Evolutionary conservation across 2,113 vertebrate genomes (phyloP).

Genomic region (Mola mola): DNA sequence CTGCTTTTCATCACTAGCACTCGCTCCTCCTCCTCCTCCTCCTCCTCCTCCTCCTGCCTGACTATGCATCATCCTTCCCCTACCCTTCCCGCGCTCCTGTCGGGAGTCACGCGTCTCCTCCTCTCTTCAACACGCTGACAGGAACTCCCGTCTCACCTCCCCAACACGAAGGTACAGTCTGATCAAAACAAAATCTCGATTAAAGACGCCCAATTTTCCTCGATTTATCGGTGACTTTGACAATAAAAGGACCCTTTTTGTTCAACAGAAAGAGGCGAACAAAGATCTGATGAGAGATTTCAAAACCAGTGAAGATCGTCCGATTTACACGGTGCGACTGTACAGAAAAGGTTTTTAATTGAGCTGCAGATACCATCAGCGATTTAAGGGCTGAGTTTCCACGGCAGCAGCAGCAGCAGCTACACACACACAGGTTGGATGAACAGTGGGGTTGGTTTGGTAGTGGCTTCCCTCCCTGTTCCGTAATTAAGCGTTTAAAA

Average conservation of each 20-base stretch:
- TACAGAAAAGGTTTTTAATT: constrained; percentile 55
- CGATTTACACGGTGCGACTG: not conserved
- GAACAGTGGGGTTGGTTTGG: constrained; percentile 59
- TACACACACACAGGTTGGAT: constrained; percentile 37
- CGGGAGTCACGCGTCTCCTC: not conserved
- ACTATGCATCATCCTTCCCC: not conserved
- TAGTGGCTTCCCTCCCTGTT: constrained; percentile 73
- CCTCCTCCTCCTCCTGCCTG: not conserved
- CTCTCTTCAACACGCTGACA: not conserved
- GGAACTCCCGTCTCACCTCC: not conserved
- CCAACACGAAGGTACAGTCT: not conserved
- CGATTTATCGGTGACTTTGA: constrained; percentile 5
- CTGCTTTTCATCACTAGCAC: no score
- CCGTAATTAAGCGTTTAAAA: constrained; percentile 55
- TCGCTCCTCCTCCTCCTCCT: constrained; percentile 16
- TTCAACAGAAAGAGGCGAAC: not conserved
- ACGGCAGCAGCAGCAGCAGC: constrained; percentile 29
- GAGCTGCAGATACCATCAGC: constrained; percentile 57
- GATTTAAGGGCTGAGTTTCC: constrained; percentile 53
- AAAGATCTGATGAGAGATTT: constrained; percentile 28
- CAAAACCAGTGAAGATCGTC: no score
- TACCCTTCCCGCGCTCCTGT: not conserved
- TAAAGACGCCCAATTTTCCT: not conserved
- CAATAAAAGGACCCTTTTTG: constrained; percentile 9
- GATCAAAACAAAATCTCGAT: not conserved